These are phyloP conservation scores for Cheilosia variabilis DNA, from an alignment of 2,888 invertebrate genomes.

Conservation along the genomic window DNA sequence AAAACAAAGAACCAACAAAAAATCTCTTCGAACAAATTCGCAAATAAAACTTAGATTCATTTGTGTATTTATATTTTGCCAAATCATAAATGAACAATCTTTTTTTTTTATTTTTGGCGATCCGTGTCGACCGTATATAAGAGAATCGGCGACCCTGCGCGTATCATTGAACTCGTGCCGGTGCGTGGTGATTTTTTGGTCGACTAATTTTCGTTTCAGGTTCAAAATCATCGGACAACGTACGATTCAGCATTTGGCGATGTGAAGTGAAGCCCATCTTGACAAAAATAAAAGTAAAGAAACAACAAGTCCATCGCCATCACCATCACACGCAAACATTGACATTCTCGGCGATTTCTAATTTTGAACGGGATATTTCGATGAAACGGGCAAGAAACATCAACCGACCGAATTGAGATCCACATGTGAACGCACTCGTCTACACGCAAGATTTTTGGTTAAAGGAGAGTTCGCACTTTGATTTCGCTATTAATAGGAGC, in stretches of 20 bases:
- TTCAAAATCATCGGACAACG: slow-evolving; percentile 37
- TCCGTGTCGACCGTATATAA: background rate
- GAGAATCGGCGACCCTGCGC: slow-evolving; percentile 49
- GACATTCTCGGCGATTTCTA: slow-evolving; percentile 51
- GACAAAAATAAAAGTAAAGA: no score
- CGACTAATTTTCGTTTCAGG: slow-evolving; percentile 46
- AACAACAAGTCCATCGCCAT: background rate
- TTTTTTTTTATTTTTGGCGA: background rate
- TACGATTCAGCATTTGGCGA: background rate
- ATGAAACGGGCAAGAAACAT: slow-evolving; percentile 27
- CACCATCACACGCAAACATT: slow-evolving; percentile 27
- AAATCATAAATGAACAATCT: slow-evolving; percentile 35
- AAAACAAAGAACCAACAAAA: background rate
- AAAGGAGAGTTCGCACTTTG: slow-evolving; percentile 21
- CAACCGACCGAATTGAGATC: slow-evolving; percentile 4
- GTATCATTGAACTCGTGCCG: slow-evolving; percentile 59
- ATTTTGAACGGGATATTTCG: slow-evolving; percentile 38
- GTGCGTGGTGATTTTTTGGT: slow-evolving; percentile 11
- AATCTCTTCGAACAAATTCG: background rate
- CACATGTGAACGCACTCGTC: slow-evolving; percentile 18
- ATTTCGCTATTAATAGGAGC: slow-evolving; percentile 28
- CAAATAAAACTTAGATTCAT: slow-evolving; percentile 11
- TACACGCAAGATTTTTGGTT: slow-evolving; percentile 23
- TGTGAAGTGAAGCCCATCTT: background rate
- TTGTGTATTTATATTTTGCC: slow-evolving; percentile 5